Conservation (phyloP, 2,797 vertebrate species). For the Carapus acus region DNA sequence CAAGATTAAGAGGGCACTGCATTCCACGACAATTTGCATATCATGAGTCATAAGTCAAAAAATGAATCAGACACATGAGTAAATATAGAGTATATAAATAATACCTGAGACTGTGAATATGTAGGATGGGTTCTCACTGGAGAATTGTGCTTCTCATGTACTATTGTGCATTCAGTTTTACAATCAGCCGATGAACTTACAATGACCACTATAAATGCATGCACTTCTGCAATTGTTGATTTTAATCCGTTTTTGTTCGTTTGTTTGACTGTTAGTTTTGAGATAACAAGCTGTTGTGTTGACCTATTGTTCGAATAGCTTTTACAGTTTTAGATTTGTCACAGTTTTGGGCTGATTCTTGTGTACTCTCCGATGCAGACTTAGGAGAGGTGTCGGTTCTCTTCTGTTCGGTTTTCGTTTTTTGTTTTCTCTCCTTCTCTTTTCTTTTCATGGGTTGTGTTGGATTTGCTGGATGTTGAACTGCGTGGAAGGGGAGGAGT, state of each 20-base stretch:
- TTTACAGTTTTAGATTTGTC: conserved; percentile 35
- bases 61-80: conserved; percentile 61
- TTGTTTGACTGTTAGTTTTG: conserved; percentile 20
- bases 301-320: conserved; percentile 27
- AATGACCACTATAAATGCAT: conserved; percentile 78
- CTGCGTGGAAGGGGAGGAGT: conserved; percentile 47
- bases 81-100: conserved; percentile 74
- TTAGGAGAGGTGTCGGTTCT: conserved; percentile 38
- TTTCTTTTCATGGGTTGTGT: conserved; percentile 52
- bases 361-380: conserved; percentile 38
- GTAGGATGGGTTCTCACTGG: conserved; percentile 65
- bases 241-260: conserved; percentile 52
- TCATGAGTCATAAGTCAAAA: conserved; percentile 64
- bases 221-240: conserved; percentile 69
- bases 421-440: too few relatives aligned
- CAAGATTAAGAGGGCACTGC: conserved; percentile 46
- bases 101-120: conserved; percentile 79
- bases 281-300: conserved; percentile 12
- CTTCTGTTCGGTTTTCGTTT: too few relatives aligned
- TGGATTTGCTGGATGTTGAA: conserved; percentile 56
- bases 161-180: conserved; percentile 70
- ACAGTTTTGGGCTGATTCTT: conserved; percentile 26
- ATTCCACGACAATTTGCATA: conserved; percentile 57
- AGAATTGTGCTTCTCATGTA: conserved; percentile 68
- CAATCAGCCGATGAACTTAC: conserved; percentile 65